Evolutionary conservation across 2,797 vertebrate genomes (phyloP), one percentile per base, ranked within the genome.

Genomic region (Pseudochirops corinnae): DNA sequence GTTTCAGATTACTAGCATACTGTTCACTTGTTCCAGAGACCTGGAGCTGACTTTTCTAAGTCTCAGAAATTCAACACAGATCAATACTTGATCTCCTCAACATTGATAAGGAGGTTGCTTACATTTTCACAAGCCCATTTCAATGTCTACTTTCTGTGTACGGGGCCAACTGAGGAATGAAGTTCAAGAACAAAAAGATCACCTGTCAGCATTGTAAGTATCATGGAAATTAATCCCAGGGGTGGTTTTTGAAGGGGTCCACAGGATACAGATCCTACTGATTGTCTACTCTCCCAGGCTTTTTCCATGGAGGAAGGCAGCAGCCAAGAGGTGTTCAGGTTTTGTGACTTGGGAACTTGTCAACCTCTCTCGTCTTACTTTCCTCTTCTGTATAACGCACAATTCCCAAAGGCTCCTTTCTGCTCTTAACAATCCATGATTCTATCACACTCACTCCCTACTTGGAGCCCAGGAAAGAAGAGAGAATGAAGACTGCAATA

Each of bases 51-150:
- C 55, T 50, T 93, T 90, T 92, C 56, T 28, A n/a, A 90, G 90
- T 11, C 56, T 33, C 39, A 56, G n/a, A 55, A 95, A 96, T 93
- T 90, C 93, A 16, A 58, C 82, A 33, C 31, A 21, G 53, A 62
- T 39, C 93, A 53, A 28, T 82, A 91, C 90, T 92, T 95, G 92
- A 74, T 82, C 55, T 91, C 74, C 82, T 92, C 46, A 21, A 93
- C 87, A 62, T 90, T 33, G 94, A 90, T 60, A 95, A 91, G 2
- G n/a, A 91, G 7, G 74, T 33, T 53, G 53, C 90, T 90, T 96
- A 94, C 82, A 93, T 93, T 91, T 93, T 92, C 57, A 90, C 39
- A 90, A 91, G 93, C 94, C 92, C 57, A 92, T 94, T 96, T 93
- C 52, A 91, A 96, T 56, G 92, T 67, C 5, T 2, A 87, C 55